Percentiles rank a stretch among this genome's conserved stretches.
These are phyloP conservation scores for Drosophila sturtevanti DNA, from an alignment of 1,140 invertebrate genomes.

Conservation along the genomic window DNA sequence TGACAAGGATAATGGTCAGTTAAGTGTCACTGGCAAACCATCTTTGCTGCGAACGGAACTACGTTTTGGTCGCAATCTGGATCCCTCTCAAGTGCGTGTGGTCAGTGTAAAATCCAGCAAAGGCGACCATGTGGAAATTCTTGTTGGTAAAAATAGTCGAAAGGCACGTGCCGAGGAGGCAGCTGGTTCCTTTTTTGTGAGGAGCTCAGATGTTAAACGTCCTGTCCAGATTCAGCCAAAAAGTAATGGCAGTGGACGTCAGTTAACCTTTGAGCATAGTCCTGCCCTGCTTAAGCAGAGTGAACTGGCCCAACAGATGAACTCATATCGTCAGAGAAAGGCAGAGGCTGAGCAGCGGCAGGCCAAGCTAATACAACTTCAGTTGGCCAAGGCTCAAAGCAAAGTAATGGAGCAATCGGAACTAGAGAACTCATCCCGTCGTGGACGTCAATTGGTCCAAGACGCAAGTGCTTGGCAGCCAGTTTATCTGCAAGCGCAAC, in stretches of 20 bases:
- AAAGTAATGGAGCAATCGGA: slow-evolving; percentile 48
- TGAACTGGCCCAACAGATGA: slow-evolving; percentile 56
- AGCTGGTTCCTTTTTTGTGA: slow-evolving; percentile 75
- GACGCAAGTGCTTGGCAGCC: slow-evolving; percentile 42
- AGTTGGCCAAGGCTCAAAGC: slow-evolving; percentile 67
- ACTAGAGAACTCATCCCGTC: slow-evolving; percentile 22
- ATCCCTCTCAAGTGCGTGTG: slow-evolving; percentile 89
- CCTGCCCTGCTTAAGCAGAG: slow-evolving; percentile 69
- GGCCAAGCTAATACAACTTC: slow-evolving; percentile 61
- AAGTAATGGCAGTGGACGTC: slow-evolving; percentile 35
- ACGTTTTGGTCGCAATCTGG: slow-evolving; percentile 89
- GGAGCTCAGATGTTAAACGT: slow-evolving; percentile 81
- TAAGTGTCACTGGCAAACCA: slow-evolving; percentile 78
- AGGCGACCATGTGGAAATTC: slow-evolving; percentile 89
- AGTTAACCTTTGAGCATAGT: slow-evolving; percentile 61
- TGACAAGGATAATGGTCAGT: slow-evolving; percentile 1
- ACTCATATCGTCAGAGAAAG: slow-evolving; percentile 61
- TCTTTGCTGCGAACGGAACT: slow-evolving; percentile 88
- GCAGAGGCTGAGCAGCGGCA: slow-evolving; percentile 72
- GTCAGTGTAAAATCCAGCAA: slow-evolving; percentile 89
- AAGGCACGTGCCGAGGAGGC: slow-evolving; percentile 76
- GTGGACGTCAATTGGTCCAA: slow-evolving; percentile 34
- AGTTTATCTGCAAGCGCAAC: slow-evolving; percentile 35
- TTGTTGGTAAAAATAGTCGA: slow-evolving; percentile 87
- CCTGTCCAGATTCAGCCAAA: slow-evolving; percentile 10